Conservation (phyloP, 2,797 vertebrate species). For the Gymnopithys bicolor region DNA sequence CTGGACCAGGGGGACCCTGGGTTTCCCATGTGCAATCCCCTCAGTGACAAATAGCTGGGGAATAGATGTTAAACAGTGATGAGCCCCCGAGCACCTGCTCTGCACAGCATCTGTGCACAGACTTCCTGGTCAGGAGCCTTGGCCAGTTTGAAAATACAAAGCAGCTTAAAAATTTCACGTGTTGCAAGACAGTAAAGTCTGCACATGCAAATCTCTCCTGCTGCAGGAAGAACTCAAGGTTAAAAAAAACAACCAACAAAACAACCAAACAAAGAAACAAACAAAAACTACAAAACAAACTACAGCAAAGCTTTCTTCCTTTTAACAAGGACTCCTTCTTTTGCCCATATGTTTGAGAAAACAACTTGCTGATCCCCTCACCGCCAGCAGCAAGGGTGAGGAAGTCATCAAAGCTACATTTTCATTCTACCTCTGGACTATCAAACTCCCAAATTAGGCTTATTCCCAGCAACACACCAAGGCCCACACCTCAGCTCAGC, state of each 20-base stretch:
- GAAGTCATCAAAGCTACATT: neutral
- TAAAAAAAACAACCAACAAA: neutral
- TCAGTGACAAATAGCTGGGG: neutral
- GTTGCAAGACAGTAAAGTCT: neutral
- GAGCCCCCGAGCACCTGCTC: neutral
- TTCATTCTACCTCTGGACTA: neutral
- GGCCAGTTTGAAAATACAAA: neutral
- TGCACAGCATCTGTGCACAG: neutral
- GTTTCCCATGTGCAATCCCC: neutral
- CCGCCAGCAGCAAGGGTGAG: neutral
- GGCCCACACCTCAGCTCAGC: neutral
- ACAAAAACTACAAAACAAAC: neutral
- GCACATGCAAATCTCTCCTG: neutral
- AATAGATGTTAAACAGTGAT: neutral
- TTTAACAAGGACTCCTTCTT: neutral
- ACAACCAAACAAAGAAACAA: neutral
- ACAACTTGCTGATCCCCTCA: neutral
- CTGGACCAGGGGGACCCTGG: too few relatives aligned
- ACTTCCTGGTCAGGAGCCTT: neutral
- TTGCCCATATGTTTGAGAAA: neutral
- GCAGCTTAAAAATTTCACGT: neutral
- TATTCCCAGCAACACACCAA: neutral
- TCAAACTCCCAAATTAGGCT: neutral
- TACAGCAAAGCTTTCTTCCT: neutral
- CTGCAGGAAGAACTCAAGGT: neutral